Conservation (phyloP, 92 coral and sea anemone genomes). For the Umimayanthus kanabou region DNA sequence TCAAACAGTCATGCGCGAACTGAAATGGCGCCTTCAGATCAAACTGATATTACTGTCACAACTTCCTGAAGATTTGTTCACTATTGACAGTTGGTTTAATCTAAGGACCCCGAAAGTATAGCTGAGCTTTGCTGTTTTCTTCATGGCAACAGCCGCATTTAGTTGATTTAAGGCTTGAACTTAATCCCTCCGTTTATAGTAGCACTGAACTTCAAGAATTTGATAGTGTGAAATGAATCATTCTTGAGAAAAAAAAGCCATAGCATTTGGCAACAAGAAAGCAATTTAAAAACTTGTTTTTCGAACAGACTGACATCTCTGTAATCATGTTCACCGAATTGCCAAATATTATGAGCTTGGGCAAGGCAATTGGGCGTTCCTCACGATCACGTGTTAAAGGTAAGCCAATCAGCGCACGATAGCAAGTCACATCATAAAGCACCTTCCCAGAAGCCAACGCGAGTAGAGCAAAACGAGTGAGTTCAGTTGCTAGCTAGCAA, state of each 20-base stretch:
- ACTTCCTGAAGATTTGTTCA: not conserved
- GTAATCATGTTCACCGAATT: no score
- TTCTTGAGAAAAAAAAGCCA: not conserved
- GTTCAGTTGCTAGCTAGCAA: no score
- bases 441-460: not conserved
- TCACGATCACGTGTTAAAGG: no score
- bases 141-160: not conserved
- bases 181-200: not conserved
- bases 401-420: no score
- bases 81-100: not conserved
- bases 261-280: not conserved
- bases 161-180: not conserved
- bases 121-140: not conserved
- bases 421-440: not conserved
- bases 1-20: not conserved
- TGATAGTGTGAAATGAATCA: no score
- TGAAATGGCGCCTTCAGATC: not conserved
- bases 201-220: not conserved
- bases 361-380: no score
- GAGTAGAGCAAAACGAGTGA: not conserved
- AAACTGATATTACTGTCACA: not conserved
- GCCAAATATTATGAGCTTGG: not conserved
- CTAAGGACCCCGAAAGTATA: not conserved
- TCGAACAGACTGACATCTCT: not conserved
- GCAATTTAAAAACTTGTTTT: not conserved